Evolutionary conservation across 2,888 invertebrate genomes (phyloP), one percentile per base, ranked within the genome.

Genomic region (Seira musarum): DNA sequence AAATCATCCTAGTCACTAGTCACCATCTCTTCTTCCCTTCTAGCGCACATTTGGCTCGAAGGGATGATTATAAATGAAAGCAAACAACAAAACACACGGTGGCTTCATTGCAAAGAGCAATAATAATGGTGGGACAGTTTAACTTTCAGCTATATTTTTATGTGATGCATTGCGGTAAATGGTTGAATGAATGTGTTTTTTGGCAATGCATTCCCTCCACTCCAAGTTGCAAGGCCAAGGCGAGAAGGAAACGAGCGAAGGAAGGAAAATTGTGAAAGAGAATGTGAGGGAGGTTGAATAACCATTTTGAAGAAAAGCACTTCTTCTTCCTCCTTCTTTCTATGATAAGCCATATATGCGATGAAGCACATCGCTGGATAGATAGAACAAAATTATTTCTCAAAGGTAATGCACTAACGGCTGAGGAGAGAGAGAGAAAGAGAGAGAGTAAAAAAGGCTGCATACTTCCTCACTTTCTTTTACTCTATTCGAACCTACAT

Each of bases 331-430:
- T n/a, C n/a, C n/a, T n/a, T n/a, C n/a, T n/a, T n/a, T n/a, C n/a
- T n/a, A n/a, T n/a, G n/a, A n/a, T n/a, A n/a, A n/a, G n/a, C n/a
- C n/a, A n/a, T n/a, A n/a, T n/a, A n/a, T n/a, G n/a, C n/a, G n/a
- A n/a, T n/a, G n/a, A n/a, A n/a, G n/a, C n/a, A n/a, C n/a, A n/a
- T n/a, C n/a, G n/a, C n/a, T n/a, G n/a, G n/a, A n/a, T n/a, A n/a
- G n/a, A n/a, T n/a, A n/a, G n/a, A n/a, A n/a, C n/a, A n/a, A n/a
- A 65, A 57, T 65, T 46, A 68, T 75, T 68, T 75, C 75, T 75
- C 75, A 46, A 49, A 75, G 75, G 75, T 68, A 68, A 75, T 75
- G 68, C 75, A 75, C 75, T 75, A 75, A 68, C 67, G 40, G 57
- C 66, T 60, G 2, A 25, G 57, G 57, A 53, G 65, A 64, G 35